Evolutionary conservation across 2,888 invertebrate genomes (phyloP).

Genomic region (Uloborus plumipes): DNA sequence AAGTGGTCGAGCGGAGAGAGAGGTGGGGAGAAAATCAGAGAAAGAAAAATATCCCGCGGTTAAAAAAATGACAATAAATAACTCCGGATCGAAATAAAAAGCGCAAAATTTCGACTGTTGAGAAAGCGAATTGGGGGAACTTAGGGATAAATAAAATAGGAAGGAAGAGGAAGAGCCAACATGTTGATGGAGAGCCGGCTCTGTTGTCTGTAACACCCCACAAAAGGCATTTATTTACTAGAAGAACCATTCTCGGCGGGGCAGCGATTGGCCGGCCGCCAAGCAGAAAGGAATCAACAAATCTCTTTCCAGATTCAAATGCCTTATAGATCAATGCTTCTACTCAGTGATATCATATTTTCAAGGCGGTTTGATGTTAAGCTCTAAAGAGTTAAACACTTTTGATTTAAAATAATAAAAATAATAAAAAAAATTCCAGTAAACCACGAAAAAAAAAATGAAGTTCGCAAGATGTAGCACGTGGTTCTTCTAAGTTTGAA

Average conservation of each 20-base stretch:
- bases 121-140: constrained; percentile 30
- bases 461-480: too few relatives aligned
- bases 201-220: constrained; percentile 28
- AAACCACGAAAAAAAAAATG: too few relatives aligned
- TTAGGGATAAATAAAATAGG: constrained; percentile 21
- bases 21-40: constrained; percentile 1
- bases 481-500: too few relatives aligned
- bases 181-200: constrained; percentile 41
- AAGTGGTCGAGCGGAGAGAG: neutral
- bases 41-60: constrained; percentile 40
- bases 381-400: too few relatives aligned
- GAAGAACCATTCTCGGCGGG: constrained; percentile 4
- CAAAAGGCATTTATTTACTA: constrained; percentile 51
- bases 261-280: neutral
- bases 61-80: constrained; percentile 57
- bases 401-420: too few relatives aligned
- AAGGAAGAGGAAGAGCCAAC: constrained; percentile 19
- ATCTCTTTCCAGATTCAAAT: too few relatives aligned
- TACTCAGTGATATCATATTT: too few relatives aligned
- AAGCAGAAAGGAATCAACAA: neutral
- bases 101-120: constrained; percentile 22
- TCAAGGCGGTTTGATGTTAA: too few relatives aligned
- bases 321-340: too few relatives aligned
- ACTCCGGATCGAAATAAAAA: constrained; percentile 40
- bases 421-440: too few relatives aligned